Evolutionary conservation across 2,797 vertebrate genomes (phyloP).

Genomic region (Sebastes hubbsi): DNA sequence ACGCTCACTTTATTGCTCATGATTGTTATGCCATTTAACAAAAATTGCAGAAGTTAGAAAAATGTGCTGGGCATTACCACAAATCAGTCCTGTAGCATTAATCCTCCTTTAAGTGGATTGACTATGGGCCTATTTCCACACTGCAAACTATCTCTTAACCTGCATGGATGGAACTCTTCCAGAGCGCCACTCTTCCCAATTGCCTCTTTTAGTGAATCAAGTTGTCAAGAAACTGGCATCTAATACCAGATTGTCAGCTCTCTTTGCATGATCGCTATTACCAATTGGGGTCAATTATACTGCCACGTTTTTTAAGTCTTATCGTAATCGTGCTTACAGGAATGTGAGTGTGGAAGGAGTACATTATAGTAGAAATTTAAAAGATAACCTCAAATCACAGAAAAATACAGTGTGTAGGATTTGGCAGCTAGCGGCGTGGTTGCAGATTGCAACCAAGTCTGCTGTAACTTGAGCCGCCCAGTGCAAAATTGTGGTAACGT

Average conservation of each 20-base stretch:
- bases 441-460: no score
- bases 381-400: background rate
- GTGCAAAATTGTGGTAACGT: no score
- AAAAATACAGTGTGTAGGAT: background rate
- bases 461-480: accelerated
- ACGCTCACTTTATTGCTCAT: slow-evolving; percentile 19
- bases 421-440: no score
- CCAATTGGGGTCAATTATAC: slow-evolving; percentile 33
- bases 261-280: slow-evolving; percentile 41
- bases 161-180: slow-evolving; percentile 74
- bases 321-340: background rate
- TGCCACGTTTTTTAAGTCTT: background rate
- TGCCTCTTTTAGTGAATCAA: slow-evolving; percentile 69
- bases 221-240: slow-evolving; percentile 47
- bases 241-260: slow-evolving; percentile 43
- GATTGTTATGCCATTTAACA: slow-evolving; percentile 28
- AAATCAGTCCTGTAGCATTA: slow-evolving; percentile 63
- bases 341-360: background rate
- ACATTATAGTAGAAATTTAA: background rate
- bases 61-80: slow-evolving; percentile 46
- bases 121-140: slow-evolving; percentile 59
- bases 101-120: slow-evolving; percentile 77
- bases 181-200: slow-evolving; percentile 79
- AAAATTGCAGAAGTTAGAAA: slow-evolving; percentile 21
- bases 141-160: slow-evolving; percentile 57